phyloP scores from a whole-genome alignment of 2,888 invertebrate species.

The Yponomeuta plumbellus region DNA sequence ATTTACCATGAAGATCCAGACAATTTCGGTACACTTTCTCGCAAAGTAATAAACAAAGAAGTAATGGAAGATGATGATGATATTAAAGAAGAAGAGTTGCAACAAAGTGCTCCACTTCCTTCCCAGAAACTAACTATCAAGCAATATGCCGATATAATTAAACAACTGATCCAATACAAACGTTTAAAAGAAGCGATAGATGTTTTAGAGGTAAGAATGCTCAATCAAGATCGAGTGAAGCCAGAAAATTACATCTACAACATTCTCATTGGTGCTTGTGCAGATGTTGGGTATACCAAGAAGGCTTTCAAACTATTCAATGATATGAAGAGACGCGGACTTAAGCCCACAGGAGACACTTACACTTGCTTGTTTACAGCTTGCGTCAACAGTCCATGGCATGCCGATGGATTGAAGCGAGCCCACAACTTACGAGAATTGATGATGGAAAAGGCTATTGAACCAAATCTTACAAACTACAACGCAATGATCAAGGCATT shows the following conservation, averaged over 20 bases:
- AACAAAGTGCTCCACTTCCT: conserved; percentile 66
- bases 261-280: conserved; percentile 89
- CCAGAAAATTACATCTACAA: conserved; percentile 89
- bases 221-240: conserved; percentile 85
- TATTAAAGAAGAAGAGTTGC: conserved; percentile 75
- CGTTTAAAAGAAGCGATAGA: conserved; percentile 86
- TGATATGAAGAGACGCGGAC: conserved; percentile 85
- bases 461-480: conserved; percentile 86
- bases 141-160: conserved; percentile 84
- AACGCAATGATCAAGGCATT: conserved; percentile 95
- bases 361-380: conserved; percentile 93
- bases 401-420: conserved; percentile 80
- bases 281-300: conserved; percentile 87
- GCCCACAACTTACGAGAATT: conserved; percentile 80
- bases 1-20: conserved; percentile 71
- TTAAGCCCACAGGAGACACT: conserved; percentile 82
- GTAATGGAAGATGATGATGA: conserved; percentile 74
- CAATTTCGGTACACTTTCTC: conserved; percentile 71
- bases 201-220: conserved; percentile 85
- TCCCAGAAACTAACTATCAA: conserved; percentile 74
- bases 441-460: conserved; percentile 81
- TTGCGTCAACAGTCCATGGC: conserved; percentile 87
- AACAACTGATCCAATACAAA: conserved; percentile 78
- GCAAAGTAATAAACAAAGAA: conserved; percentile 34
- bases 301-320: conserved; percentile 90